A percentile compares a stretch with the other conserved stretches of the same genome.
These are phyloP conservation scores for Psettodes erumei DNA, from an alignment of 2,113 vertebrate genomes.

Conservation along the genomic window DNA sequence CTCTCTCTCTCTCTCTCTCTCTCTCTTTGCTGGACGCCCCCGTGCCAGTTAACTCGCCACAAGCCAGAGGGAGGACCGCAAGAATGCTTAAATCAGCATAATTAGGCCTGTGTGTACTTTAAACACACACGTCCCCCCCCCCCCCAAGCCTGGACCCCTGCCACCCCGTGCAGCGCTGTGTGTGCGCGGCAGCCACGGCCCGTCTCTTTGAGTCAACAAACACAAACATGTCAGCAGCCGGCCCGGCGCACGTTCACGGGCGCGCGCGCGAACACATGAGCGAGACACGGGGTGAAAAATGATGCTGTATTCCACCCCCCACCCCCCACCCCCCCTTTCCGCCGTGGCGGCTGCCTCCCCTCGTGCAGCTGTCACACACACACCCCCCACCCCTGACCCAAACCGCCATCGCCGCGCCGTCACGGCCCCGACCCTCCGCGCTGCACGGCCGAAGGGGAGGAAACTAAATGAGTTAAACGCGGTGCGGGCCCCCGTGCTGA, in stretches of 20 bases:
- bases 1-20: constrained; percentile 13
- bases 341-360: constrained; percentile 43
- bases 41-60: constrained; percentile 78
- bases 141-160: constrained; percentile 77
- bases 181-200: constrained; percentile 69
- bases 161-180: constrained; percentile 76
- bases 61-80: constrained; percentile 80
- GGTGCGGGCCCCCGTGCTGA: constrained; percentile 11
- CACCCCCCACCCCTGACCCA: constrained; percentile 5
- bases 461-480: constrained; percentile 45
- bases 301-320: constrained; percentile 48
- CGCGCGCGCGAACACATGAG: constrained; percentile 41
- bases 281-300: constrained; percentile 55
- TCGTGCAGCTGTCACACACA: constrained; percentile 49
- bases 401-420: constrained; percentile 58
- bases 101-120: constrained; percentile 81
- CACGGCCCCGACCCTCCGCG: constrained; percentile 60
- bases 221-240: constrained; percentile 75
- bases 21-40: constrained; percentile 67
- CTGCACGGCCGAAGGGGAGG: constrained; percentile 35
- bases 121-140: constrained; percentile 81
- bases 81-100: constrained; percentile 84
- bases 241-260: constrained; percentile 55
- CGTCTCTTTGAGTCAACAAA: constrained; percentile 80
- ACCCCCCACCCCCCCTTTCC: constrained; percentile 20